Conservation (phyloP, 2,113 vertebrate genomes). For the Parus major region DNA sequence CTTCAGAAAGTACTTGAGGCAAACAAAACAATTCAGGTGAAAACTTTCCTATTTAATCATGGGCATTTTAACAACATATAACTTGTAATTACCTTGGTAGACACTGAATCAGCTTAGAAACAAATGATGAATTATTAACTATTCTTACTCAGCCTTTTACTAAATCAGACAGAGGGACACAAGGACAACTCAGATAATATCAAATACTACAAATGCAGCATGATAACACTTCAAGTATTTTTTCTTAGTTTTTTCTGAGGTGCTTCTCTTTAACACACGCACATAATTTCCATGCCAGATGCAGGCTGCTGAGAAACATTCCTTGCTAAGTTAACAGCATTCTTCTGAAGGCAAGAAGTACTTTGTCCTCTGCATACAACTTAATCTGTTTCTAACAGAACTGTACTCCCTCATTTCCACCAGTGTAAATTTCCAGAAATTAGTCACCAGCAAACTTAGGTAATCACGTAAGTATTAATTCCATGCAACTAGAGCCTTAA, state of each 20-base stretch:
- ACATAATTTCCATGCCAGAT: neutral
- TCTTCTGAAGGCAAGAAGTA: neutral
- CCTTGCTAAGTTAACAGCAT: neutral
- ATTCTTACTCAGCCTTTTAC: neutral
- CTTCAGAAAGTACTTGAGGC: neutral
- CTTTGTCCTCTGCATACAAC: neutral
- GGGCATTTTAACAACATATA: neutral
- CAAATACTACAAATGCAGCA: neutral
- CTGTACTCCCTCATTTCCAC: neutral
- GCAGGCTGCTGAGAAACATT: neutral
- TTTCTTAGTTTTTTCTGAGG: neutral
- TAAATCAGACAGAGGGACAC: neutral
- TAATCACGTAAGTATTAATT: neutral
- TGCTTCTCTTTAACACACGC: neutral
- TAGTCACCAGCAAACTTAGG: neutral
- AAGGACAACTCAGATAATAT: accelerated
- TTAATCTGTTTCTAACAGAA: neutral
- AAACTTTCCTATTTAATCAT: neutral
- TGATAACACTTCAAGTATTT: neutral
- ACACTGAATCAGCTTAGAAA: neutral
- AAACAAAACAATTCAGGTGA: neutral
- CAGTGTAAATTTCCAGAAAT: neutral
- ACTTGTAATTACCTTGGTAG: neutral
- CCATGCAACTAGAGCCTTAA: neutral
- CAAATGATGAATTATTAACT: neutral